phyloP scores from a whole-genome alignment of 2,797 vertebrate genomes.

The Rachycentron canadum region DNA sequence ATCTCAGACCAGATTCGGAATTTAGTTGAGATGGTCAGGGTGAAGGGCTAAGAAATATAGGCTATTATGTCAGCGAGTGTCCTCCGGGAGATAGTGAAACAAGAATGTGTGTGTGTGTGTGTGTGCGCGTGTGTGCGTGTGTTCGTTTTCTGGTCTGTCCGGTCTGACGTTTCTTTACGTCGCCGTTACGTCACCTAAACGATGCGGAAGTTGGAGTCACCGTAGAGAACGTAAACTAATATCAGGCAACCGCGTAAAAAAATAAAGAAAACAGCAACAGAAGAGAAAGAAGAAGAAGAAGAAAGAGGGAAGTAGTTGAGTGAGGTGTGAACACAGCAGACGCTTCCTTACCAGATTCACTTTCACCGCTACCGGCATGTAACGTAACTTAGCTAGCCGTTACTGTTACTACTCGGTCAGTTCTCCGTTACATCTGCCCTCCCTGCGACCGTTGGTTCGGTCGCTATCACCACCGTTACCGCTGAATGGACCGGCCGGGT shows the following conservation, averaged over 20 bases:
- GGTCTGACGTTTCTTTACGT: slow-evolving; percentile 45
- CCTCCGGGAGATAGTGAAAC: too few species aligned
- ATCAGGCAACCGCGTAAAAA: slow-evolving; percentile 27
- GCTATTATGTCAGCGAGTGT: too few species aligned
- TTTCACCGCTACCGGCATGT: slow-evolving; percentile 12
- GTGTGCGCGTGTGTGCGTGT: neutral
- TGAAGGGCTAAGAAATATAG: too few species aligned
- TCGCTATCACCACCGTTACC: slow-evolving; percentile 15
- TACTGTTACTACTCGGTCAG: neutral
- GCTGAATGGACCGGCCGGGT: slow-evolving; percentile 38
- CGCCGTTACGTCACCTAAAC: slow-evolving; percentile 50
- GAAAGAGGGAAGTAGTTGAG: neutral
- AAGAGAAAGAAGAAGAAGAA: neutral
- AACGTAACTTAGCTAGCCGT: slow-evolving; percentile 26
- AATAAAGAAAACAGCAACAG: neutral
- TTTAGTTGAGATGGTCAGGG: too few species aligned
- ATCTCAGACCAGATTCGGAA: too few species aligned
- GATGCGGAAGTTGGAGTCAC: slow-evolving; percentile 78
- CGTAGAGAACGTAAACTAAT: slow-evolving; percentile 81
- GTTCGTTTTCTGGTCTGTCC: neutral
- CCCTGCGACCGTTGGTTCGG: neutral
- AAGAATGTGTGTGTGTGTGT: neutral
- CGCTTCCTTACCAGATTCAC: neutral
- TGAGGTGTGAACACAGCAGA: neutral
- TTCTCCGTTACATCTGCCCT: neutral